phyloP scores from a whole-genome alignment of 2,113 vertebrate species.

The Danio rerio region GRCz12tu NC_133189.1:31185501-31186000 shows the following conservation, averaged over 20 bases:
- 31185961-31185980: background rate
- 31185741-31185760: background rate
- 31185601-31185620: conserved; percentile 3
- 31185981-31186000: background rate
- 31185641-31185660: conserved; percentile 14
- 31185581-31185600: conserved; percentile 1
- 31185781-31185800: background rate
- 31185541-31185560: conserved; percentile 10
- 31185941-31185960: background rate
- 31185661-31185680: background rate
- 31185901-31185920: background rate
- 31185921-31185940: background rate
- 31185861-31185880: background rate
- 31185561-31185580: conserved; percentile 20
- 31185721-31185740: background rate
- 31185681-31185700: conserved; percentile 5
- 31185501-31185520: conserved; percentile 40
- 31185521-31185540: conserved; percentile 32
- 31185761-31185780: conserved; percentile 25
- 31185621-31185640: background rate
- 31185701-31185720: background rate
- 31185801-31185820: background rate
- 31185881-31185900: background rate
- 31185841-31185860: background rate
- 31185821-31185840: conserved; percentile 11